Evolutionary conservation across 2,113 vertebrate genomes (phyloP).

Genomic region (Chlamydotis undulata): DNA sequence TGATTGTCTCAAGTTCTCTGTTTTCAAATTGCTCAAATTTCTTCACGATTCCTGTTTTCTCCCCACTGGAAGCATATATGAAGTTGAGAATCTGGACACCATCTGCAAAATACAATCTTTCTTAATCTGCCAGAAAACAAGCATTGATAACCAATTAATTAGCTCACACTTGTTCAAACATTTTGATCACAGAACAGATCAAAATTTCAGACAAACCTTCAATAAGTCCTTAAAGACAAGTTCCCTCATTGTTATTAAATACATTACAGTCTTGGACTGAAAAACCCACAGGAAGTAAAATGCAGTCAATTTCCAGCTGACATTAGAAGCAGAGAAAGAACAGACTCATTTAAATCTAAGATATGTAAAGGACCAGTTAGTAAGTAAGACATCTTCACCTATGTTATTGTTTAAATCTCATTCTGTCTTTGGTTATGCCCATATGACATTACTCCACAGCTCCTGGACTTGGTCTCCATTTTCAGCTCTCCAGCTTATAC

Average conservation of each 20-base stretch:
- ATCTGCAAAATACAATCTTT: constrained; percentile 73
- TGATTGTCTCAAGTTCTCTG: constrained; percentile 80
- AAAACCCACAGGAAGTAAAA: not conserved
- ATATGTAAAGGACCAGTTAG: not conserved
- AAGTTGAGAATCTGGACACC: constrained; percentile 80
- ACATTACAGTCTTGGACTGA: not conserved
- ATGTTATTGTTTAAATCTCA: not conserved
- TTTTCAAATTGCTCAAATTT: constrained; percentile 83
- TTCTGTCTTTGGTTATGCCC: not conserved
- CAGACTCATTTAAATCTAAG: not conserved
- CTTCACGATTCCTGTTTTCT: constrained; percentile 84
- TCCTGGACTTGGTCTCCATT: not conserved
- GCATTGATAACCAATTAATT: not conserved
- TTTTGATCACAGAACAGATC: not conserved
- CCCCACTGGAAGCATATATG: constrained; percentile 86
- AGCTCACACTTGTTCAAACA: not conserved
- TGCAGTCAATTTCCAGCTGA: not conserved
- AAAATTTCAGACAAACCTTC: not conserved
- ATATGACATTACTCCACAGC: not conserved
- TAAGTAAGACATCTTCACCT: not conserved
- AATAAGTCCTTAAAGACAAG: not conserved
- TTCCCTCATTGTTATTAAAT: not conserved
- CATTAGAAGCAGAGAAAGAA: not conserved
- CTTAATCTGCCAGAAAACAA: constrained; percentile 10
- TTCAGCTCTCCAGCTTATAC: not conserved